Conservation (phyloP, 2,888 invertebrate genomes). For the Caenorhabditis zanzibari region DNA sequence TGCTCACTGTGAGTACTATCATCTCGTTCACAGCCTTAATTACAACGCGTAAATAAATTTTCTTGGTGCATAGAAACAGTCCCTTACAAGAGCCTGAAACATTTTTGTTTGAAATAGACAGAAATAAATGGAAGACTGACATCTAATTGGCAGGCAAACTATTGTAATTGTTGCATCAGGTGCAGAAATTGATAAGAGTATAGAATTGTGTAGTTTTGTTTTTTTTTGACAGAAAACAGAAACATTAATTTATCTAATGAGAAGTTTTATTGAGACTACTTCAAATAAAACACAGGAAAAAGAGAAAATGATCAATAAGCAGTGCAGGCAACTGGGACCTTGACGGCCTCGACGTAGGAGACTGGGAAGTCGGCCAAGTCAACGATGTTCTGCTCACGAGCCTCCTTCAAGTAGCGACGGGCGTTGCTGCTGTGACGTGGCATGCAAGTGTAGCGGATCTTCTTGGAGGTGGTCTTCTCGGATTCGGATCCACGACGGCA, state of each 20-base stretch:
- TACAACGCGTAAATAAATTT: constrained; percentile 51
- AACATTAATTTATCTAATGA: constrained; percentile 1
- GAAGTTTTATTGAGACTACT: constrained; percentile 27
- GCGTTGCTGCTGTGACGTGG: constrained; percentile 75
- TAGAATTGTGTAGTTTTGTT: not conserved
- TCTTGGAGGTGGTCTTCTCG: constrained; percentile 50
- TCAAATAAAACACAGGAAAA: constrained; percentile 7
- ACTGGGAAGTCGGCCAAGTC: constrained; percentile 60
- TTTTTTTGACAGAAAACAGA: not conserved
- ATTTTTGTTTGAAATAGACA: too few relatives aligned
- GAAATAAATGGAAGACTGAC: not conserved
- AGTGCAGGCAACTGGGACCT: constrained; percentile 65
- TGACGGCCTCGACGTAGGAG: constrained; percentile 68
- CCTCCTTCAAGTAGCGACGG: constrained; percentile 72
- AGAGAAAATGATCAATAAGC: constrained; percentile 37
- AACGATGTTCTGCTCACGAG: constrained; percentile 61
- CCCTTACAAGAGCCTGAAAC: too few relatives aligned
- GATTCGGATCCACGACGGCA: constrained; percentile 68
- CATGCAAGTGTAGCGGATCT: constrained; percentile 76
- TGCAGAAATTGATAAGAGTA: not conserved
- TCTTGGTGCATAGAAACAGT: constrained; percentile 53
- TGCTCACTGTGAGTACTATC: constrained; percentile 26
- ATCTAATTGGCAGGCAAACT: not conserved
- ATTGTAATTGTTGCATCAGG: constrained; percentile 8
- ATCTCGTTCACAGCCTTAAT: constrained; percentile 53